phyloP scores from a whole-genome alignment of 2,113 vertebrate genomes.

The Merops nubicus region DNA sequence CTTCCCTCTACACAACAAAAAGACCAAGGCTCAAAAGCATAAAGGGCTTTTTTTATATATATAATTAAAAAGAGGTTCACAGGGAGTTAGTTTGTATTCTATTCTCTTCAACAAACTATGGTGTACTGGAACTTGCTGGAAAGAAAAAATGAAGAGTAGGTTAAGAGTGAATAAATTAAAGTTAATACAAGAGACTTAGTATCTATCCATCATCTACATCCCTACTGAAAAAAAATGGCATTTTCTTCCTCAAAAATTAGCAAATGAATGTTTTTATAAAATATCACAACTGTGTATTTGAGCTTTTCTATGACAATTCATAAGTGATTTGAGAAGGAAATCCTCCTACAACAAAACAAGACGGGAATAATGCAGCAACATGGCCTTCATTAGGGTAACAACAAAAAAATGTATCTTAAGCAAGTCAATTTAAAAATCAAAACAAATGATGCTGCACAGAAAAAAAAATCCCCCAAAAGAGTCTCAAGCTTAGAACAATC shows the following conservation, averaged over 20 bases:
- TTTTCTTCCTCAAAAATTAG: not conserved
- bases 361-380: not conserved
- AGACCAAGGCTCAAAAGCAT: not conserved
- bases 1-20: not conserved
- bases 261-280: not conserved
- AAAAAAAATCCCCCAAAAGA: not conserved
- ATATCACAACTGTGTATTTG: not conserved
- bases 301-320: not conserved
- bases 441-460: not conserved
- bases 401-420: not conserved
- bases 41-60: not conserved
- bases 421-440: not conserved
- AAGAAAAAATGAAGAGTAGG: not conserved
- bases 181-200: not conserved
- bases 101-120: not conserved
- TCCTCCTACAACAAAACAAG: not conserved
- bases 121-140: not conserved
- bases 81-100: not conserved
- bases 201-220: not conserved
- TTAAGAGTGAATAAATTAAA: not conserved
- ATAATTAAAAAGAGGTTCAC: not conserved
- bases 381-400: not conserved
- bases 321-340: not conserved
- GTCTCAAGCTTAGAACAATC: not conserved
- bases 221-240: not conserved